Evolutionary conservation across 2,113 vertebrate genomes (phyloP), one percentile per base, ranked within the genome.

Genomic region (Aphyosemion australe): DNA sequence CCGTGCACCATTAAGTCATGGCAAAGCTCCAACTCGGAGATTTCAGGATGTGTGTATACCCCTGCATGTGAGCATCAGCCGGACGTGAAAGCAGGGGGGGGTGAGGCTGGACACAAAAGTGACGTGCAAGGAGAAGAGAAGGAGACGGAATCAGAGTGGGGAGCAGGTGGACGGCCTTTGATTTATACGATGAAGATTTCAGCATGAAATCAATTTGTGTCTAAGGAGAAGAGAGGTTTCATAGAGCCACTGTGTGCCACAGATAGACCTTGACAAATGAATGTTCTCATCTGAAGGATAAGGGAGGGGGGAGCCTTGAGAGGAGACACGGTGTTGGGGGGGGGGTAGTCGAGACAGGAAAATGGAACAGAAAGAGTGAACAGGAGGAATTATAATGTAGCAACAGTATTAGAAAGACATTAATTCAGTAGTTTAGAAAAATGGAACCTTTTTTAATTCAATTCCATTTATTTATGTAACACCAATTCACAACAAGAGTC

Each of bases 141-240:
- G 67, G 52, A 70, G 67, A 65, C 60, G 31, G 62, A 69, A 49
- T 26, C 5, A 7, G 3, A 46, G 60, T 20, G 49, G 56, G 58
- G 45, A 71, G 55, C 75, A 86, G 77, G 74, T 83, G 83, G 56
- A 69, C 63, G 50, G 55, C 63, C 61, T 71, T 70, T 39, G 71
- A 70, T 78, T 74, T 67, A 84, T 69, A 49, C 69, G 73, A 54
- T 47, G 66, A 69, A 71, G 74, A 79, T 77, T 74, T 88, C 78
- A 72, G 77, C 66, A 26, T 76, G 65, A 87, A 90, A 87, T 85
- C 81, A 74, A 80, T 89, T 82, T 84, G 70, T 63, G 65, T 83
- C 78, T 69, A 76, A 80, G 73, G 59, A 79, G 72, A 83, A 65
- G 76, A 69, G 58, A 72, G 65, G 63, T 49, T 56, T 67, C 52